Percentiles rank a stretch among this genome's conserved stretches.
Evolutionary conservation across 2,113 vertebrate species (phyloP).

Genomic region (Canis aureus): DNA sequence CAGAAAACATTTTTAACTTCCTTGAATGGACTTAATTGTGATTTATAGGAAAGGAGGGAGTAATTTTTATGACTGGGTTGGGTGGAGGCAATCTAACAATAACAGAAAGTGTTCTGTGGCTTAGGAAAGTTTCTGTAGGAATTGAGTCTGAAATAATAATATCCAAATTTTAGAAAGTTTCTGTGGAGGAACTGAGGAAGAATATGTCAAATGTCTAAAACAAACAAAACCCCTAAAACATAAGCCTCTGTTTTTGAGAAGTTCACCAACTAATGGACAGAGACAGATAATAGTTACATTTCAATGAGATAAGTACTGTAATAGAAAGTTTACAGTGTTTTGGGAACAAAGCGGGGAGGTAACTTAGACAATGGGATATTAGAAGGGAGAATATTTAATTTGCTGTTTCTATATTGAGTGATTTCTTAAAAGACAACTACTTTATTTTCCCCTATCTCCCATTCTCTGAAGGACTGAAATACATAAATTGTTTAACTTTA

Average conservation of each 20-base stretch:
- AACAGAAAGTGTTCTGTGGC: not conserved
- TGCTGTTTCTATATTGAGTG: not conserved
- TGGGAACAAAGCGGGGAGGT: not conserved
- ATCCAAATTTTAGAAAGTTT: constrained; percentile 15
- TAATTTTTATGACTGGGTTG: not conserved
- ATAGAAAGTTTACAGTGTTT: constrained; percentile 18
- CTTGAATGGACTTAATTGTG: constrained; percentile 5
- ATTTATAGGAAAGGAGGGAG: constrained; percentile 3
- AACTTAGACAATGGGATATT: not conserved
- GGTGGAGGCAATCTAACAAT: not conserved
- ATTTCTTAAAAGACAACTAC: constrained; percentile 38
- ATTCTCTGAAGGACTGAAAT: constrained; percentile 1
- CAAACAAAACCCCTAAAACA: not conserved
- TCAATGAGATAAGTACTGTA: not conserved
- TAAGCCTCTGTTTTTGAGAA: constrained; percentile 31
- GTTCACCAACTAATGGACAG: not conserved
- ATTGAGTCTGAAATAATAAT: constrained; percentile 20
- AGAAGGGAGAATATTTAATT: constrained; percentile 50
- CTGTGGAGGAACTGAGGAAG: constrained; percentile 1
- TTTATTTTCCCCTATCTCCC: not conserved
- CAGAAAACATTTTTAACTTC: not conserved
- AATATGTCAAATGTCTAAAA: not conserved
- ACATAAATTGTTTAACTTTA: constrained; percentile 2
- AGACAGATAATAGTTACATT: constrained; percentile 3
- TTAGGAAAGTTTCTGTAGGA: not conserved